phyloP scores from a whole-genome alignment of 2,797 vertebrate genomes.

The Thunnus albacares region DNA sequence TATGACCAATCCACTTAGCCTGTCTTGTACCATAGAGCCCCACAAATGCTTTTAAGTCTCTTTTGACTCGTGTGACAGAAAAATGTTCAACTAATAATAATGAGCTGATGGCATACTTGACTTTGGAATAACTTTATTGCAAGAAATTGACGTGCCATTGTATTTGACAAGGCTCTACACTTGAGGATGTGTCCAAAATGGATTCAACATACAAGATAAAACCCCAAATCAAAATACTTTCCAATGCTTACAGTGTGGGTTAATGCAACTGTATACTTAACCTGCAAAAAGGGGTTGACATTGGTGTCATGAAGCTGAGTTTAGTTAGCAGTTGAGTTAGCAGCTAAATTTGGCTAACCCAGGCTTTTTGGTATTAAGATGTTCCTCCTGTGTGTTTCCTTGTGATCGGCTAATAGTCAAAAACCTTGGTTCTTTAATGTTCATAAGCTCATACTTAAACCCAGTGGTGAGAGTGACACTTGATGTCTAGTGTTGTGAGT shows the following conservation, averaged over 20 bases:
- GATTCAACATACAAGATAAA: neutral
- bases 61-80: neutral
- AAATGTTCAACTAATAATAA: neutral
- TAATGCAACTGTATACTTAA: neutral
- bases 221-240: neutral
- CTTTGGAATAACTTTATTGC: neutral
- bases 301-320: neutral
- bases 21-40: neutral
- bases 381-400: neutral
- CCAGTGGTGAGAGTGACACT: neutral
- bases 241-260: neutral
- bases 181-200: neutral
- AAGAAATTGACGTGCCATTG: neutral
- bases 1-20: slow-evolving; percentile 11
- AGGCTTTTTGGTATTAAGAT: neutral
- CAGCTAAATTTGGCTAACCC: neutral
- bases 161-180: neutral
- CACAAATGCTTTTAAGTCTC: neutral
- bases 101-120: neutral
- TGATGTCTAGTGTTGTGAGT: neutral
- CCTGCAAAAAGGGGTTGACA: neutral
- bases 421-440: neutral
- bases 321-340: neutral
- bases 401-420: neutral
- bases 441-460: neutral